Percentiles rank a stretch among this genome's conserved stretches.
Evolutionary conservation across 2,113 vertebrate species (phyloP).

Genomic region (Zapornia atra): DNA sequence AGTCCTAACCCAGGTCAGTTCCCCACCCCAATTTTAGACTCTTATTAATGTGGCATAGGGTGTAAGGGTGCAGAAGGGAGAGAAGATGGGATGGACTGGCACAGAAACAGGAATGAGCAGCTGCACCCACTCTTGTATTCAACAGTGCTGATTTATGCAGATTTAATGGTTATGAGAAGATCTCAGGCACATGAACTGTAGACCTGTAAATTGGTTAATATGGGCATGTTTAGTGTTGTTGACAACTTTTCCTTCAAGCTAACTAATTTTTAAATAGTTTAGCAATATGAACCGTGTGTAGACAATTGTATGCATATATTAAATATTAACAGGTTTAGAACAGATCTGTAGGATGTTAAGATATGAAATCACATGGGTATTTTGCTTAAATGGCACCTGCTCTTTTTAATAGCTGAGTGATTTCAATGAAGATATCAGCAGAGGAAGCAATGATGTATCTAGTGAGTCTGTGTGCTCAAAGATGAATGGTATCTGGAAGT

Average conservation of each 20-base stretch:
- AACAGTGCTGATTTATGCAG: background rate
- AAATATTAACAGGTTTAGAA: background rate
- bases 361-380: background rate
- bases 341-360: background rate
- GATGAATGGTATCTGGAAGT: constrained; percentile 55
- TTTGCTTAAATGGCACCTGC: background rate
- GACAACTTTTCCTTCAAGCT: background rate
- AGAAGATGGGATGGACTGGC: background rate
- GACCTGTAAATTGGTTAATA: background rate
- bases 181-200: background rate
- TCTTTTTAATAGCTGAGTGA: background rate
- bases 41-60: background rate
- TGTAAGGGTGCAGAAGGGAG: background rate
- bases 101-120: background rate
- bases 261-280: background rate
- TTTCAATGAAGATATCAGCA: constrained; percentile 23
- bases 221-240: background rate
- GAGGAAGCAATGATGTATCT: background rate
- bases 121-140: background rate
- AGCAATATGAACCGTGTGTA: background rate
- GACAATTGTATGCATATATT: background rate
- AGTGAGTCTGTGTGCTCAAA: background rate
- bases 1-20: background rate
- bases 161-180: background rate
- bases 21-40: fast-evolving